phyloP scores from a whole-genome alignment of 2,797 vertebrate species.

The Cossypha dichroa region DNA sequence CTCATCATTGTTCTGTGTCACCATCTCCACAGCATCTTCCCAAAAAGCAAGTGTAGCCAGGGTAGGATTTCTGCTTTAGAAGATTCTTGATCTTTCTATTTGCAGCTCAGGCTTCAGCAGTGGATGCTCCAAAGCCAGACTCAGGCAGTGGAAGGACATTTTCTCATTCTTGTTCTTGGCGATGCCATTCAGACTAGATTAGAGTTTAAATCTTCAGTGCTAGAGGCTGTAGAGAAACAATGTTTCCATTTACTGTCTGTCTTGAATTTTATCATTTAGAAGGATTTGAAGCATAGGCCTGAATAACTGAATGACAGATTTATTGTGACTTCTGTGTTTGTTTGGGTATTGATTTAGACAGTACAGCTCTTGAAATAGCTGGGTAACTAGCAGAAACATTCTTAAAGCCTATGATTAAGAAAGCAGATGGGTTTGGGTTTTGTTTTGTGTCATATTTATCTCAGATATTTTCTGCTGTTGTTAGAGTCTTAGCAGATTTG shows the following conservation, averaged over 20 bases:
- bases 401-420: conserved; percentile 18
- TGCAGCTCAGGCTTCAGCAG: not conserved
- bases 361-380: conserved; percentile 1
- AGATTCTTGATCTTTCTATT: not conserved
- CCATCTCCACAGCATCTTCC: not conserved
- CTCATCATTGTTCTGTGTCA: not conserved
- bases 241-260: not conserved
- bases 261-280: not conserved
- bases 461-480: not conserved
- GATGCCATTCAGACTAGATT: not conserved
- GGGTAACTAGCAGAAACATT: not conserved
- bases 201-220: not conserved
- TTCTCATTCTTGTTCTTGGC: not conserved
- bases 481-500: not conserved
- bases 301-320: conserved; percentile 12
- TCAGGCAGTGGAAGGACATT: not conserved
- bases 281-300: conserved; percentile 7
- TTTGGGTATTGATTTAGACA: not conserved
- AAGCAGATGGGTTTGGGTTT: conserved; percentile 27
- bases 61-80: not conserved
- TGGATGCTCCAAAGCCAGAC: not conserved
- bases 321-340: conserved; percentile 29
- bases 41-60: not conserved
- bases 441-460: not conserved
- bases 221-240: not conserved